Conservation (phyloP, 2,888 invertebrate species). For the Cheilosia pagana region DNA sequence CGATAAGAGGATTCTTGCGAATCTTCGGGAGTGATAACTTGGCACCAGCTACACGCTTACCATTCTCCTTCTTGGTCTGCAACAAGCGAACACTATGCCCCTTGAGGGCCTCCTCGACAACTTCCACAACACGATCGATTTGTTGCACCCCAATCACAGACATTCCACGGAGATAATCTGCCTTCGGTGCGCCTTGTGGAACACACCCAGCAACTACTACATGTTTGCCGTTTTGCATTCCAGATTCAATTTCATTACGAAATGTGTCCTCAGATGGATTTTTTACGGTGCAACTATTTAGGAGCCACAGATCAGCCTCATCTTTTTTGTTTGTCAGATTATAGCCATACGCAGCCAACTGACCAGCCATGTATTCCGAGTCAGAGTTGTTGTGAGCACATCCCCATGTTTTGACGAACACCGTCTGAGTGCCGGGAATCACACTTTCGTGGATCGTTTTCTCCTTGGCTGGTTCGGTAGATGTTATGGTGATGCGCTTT, state of each 20-base stretch:
- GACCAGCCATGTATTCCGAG: conserved; percentile 99
- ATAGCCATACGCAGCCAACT: conserved; percentile 94
- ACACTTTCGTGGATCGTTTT: conserved; percentile 85
- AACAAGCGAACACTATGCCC: conserved; percentile 91
- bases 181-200: conserved; percentile 95
- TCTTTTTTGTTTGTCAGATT: conserved; percentile 91
- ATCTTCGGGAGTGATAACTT: conserved; percentile 95
- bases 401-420: conserved; percentile 98
- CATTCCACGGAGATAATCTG: conserved; percentile 86
- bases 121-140: conserved; percentile 98
- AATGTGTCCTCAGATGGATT: conserved; percentile 98
- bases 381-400: conserved; percentile 99
- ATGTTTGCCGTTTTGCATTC: conserved; percentile 89
- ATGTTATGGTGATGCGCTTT: conserved; percentile 81
- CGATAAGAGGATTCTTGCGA: conserved; percentile 96
- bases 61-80: conserved; percentile 91
- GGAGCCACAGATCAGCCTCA: conserved; percentile 95
- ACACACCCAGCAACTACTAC: conserved; percentile 99
- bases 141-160: conserved; percentile 99
- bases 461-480: conserved; percentile 78
- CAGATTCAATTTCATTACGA: conserved; percentile 92
- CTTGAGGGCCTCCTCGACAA: conserved; percentile 98
- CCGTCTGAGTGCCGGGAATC: conserved; percentile 89
- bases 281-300: conserved; percentile 99
- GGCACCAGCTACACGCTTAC: conserved; percentile 94